phyloP scores from a whole-genome alignment of 2,888 invertebrate genomes.

The Acleris literana region DNA sequence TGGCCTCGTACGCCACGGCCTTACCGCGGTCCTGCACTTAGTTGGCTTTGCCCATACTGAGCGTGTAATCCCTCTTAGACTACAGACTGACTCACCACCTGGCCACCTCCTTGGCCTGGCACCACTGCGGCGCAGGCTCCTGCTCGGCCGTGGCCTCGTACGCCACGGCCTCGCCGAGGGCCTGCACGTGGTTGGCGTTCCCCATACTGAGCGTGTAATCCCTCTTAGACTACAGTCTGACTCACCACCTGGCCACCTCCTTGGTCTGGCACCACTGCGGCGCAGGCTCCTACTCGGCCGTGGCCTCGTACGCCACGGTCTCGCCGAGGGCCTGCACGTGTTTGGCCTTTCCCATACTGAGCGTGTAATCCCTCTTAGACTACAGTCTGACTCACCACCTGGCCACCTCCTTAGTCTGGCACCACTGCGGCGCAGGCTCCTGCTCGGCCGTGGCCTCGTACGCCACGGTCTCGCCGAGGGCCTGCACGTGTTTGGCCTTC shows the following conservation, averaged over 20 bases:
- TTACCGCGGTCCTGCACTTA: slow-evolving; percentile 76
- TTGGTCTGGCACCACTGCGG: slow-evolving; percentile 55
- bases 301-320: slow-evolving; percentile 63
- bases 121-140: slow-evolving; percentile 59
- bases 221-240: not conserved
- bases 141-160: slow-evolving; percentile 59
- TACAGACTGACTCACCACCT: slow-evolving; percentile 57
- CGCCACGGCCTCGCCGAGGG: slow-evolving; percentile 72
- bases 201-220: slow-evolving; percentile 40
- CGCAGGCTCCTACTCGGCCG: slow-evolving; percentile 59
- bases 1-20: slow-evolving; percentile 63
- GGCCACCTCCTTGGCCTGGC: slow-evolving; percentile 57
- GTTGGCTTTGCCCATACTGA: slow-evolving; percentile 54
- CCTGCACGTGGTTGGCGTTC: slow-evolving; percentile 69
- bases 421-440: slow-evolving; percentile 59
- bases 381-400: slow-evolving; percentile 57
- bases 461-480: slow-evolving; percentile 72
- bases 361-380: too few relatives aligned
- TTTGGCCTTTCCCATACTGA: slow-evolving; percentile 54
- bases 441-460: slow-evolving; percentile 59
- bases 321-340: slow-evolving; percentile 76
- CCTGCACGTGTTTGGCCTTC: slow-evolving; percentile 69
- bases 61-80: too few relatives aligned
- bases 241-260: slow-evolving; percentile 67
- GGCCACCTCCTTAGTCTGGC: slow-evolving; percentile 57